These are phyloP conservation scores for Prionailurus bengalensis DNA, from an alignment of 2,113 vertebrate species.

Conservation along the genomic window DNA sequence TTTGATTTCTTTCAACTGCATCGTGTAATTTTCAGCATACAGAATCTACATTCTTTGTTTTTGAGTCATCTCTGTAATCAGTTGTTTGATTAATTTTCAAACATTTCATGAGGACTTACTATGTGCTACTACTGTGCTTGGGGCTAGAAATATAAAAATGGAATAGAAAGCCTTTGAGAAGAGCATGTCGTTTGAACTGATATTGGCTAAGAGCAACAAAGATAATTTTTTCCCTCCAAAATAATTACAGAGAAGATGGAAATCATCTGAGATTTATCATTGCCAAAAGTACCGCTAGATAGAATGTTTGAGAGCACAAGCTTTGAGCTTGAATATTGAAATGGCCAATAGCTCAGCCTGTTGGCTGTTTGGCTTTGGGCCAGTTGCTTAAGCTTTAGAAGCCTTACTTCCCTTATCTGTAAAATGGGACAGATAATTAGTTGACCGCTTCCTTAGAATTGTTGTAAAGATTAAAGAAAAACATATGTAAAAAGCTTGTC, in stretches of 20 bases:
- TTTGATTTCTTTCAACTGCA: background rate
- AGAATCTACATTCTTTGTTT: background rate
- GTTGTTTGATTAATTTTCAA: background rate
- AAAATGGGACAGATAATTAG: background rate
- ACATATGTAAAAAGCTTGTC: background rate
- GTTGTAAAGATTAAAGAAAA: slow-evolving; percentile 20
- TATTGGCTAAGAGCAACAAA: background rate
- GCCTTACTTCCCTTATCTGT: slow-evolving; percentile 9
- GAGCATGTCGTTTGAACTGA: background rate
- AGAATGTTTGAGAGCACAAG: background rate
- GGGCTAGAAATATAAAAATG: background rate
- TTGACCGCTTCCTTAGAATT: background rate
- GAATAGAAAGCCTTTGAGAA: background rate
- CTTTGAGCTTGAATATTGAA: background rate
- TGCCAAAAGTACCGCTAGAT: background rate
- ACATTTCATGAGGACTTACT: background rate
- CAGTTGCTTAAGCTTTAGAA: slow-evolving; percentile 7
- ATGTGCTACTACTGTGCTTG: background rate
- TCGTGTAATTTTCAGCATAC: background rate
- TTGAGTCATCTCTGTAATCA: background rate
- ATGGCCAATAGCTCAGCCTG: background rate
- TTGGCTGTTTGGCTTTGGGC: background rate
- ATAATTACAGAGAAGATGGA: background rate
- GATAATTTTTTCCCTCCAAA: background rate
- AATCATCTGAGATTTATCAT: background rate